Evolutionary conservation across 1,140 invertebrate genomes (phyloP), one percentile per base, ranked within the genome.

Genomic region (Drosophila simulans): DNA sequence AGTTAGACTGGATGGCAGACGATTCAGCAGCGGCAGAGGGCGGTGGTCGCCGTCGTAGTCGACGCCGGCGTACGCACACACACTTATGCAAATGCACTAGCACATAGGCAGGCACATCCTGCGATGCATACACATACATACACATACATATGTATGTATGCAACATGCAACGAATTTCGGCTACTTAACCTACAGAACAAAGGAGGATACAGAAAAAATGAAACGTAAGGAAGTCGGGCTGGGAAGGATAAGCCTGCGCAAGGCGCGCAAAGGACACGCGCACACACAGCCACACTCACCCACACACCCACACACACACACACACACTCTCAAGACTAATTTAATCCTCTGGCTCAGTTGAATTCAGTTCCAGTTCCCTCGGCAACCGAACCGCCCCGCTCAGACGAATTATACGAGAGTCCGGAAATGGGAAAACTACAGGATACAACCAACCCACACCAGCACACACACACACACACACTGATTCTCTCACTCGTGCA

Each of bases 1-100:
- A 80, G 85, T 88, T 88, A 89, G 84, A 90, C 84, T 80, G 76
- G 53, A 55, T 88, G 84, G 84, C 84, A 90, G 85, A 90, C 84
- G 77, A 64, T 80, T 78, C 48, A 68, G 64, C 81, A 54, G 69
- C 63, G 71, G 71, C 86, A 77, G 90, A 91, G 90, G 90, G 90
- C 90, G 90, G 90, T 91, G 90, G 90, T 91, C 89, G 72, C 55
- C 39, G 49, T 63, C 60, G 53, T 55, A 58, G 55, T 63, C 60
- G 53, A 15, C 40, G 68, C 54, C 45, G 39, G 37, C 56, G 52
- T 57, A 53, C 58, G 53, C 62, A 43, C 53, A 65, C 17, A 68
- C 46, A 62, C 40, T 34, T 12, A 56, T 27, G 60, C 20, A 45
- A 45, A 74, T 39, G 37, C 31, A 66, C 8, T 34, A 13, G 55